Evolutionary conservation across 1,140 invertebrate genomes (phyloP), one percentile per base, ranked within the genome.

Genomic region (Conopomorpha cramerella): DNA sequence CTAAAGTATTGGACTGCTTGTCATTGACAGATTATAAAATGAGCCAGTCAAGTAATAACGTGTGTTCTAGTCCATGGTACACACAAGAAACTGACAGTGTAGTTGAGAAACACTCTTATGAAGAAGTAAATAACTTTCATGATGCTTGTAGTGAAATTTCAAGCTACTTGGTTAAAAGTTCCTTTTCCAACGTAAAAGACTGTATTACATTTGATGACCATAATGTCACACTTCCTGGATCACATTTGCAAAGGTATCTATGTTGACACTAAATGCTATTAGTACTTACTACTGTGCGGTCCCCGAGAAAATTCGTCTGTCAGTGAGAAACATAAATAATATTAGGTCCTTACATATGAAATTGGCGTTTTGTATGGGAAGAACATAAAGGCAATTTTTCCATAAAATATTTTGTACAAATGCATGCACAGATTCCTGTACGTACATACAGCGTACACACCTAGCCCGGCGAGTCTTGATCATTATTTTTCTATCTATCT

Each of bases 71-170:
- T 16, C 63, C 68, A 13, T 76, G 71, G 70, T 41, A 39, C 27
- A 38, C 30, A 14, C 25, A 31, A 16, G 61, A 66, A 43, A 45
- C 33, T 40, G 44, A 62, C 19, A 74, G 67, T 56, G 48, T 74
- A 19, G 58, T 62, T 34, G 68, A 73, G 41, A 46, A 36, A 31
- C 66, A 74, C 38, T 55, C 56, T 43, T 45, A 55, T 11, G 46
- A 55, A 8, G 44, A 39, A 38, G 73, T 60, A 43, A 44, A 48
- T 27, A 57, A 41, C 36, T 38, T 39, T 18, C 8, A 61, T 36
- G 48, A 58, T 16, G 15, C 56, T 10, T 43, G 27, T 16, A 43
- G 45, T 35, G 45, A 67, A 30, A 63, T 68, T 36, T 44, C 53
- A 15, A 40, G 55, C 40, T 37, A 46, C 12, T 37, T 76, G 7